Percentiles rank a stretch among this genome's conserved stretches.
Evolutionary conservation across 2,797 vertebrate genomes (phyloP).

Genomic region (Gymnopithys bicolor): DNA sequence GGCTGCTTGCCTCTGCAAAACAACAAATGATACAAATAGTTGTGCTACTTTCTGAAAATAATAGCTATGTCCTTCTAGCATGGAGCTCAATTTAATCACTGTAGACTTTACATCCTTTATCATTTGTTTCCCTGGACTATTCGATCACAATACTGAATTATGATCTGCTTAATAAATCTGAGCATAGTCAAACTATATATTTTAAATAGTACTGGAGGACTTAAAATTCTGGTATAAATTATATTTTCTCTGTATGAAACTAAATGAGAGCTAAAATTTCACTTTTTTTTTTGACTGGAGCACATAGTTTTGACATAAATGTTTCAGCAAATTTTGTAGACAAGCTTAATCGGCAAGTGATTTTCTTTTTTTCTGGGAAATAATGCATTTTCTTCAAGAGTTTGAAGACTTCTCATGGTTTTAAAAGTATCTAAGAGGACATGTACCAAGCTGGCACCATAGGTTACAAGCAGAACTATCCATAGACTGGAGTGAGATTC

Average conservation of each 20-base stretch:
- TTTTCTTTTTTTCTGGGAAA: not conserved
- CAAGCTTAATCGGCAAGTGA: not conserved
- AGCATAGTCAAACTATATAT: not conserved
- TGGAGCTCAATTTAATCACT: not conserved
- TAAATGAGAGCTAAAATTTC: not conserved
- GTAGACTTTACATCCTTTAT: not conserved
- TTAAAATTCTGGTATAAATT: not conserved
- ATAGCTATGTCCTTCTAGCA: not conserved
- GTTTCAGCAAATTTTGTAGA: not conserved
- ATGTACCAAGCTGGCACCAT: not conserved
- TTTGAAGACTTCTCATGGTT: not conserved
- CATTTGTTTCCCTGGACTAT: not conserved
- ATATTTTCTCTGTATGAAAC: not conserved
- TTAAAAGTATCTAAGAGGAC: not conserved
- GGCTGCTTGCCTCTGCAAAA: not conserved
- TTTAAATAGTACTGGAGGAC: not conserved
- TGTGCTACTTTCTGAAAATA: conserved; percentile 5
- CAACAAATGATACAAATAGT: not conserved
- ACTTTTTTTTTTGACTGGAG: not conserved
- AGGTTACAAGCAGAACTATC: not conserved
- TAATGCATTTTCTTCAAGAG: not conserved
- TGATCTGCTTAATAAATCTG: not conserved
- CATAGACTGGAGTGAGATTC: not conserved
- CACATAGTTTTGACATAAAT: not conserved
- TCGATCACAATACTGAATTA: not conserved